These are phyloP conservation scores for Pelodiscus sinensis DNA, from an alignment of 2,113 vertebrate species.

Conservation along the genomic window DNA sequence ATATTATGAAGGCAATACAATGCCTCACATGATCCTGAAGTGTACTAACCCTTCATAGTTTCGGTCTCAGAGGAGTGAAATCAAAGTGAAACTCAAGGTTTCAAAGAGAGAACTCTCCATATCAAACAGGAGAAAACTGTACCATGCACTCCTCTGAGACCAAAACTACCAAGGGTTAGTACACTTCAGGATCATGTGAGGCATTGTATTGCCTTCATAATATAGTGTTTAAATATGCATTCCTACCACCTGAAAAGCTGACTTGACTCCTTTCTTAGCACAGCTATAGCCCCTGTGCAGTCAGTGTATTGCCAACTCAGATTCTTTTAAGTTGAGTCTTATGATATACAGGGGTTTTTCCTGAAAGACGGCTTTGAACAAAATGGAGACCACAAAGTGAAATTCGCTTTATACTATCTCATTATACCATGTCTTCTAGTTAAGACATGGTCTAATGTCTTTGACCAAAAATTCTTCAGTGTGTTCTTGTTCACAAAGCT, in stretches of 20 bases:
- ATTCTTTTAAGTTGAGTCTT: background rate
- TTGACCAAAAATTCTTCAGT: background rate
- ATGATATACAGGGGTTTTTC: background rate
- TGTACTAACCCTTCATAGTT: background rate
- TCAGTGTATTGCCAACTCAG: background rate
- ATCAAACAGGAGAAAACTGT: background rate
- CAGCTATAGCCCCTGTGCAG: background rate
- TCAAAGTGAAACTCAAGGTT: background rate
- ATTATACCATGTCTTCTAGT: background rate
- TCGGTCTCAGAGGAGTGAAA: background rate
- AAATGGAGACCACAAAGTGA: accelerated
- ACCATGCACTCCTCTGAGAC: background rate
- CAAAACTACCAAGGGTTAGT: background rate
- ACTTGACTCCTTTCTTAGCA: background rate
- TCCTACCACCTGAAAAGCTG: background rate
- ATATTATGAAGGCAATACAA: background rate
- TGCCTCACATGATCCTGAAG: background rate
- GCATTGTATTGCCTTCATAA: background rate
- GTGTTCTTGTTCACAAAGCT: background rate
- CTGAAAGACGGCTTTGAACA: background rate
- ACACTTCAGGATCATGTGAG: background rate
- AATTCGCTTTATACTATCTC: background rate
- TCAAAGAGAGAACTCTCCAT: background rate
- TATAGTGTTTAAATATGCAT: background rate
- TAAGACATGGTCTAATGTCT: background rate